A percentile compares a stretch with the other conserved stretches of the same genome.
phyloP scores from a whole-genome alignment of 2,888 invertebrate genomes.

The Amorpha juglandis region DNA sequence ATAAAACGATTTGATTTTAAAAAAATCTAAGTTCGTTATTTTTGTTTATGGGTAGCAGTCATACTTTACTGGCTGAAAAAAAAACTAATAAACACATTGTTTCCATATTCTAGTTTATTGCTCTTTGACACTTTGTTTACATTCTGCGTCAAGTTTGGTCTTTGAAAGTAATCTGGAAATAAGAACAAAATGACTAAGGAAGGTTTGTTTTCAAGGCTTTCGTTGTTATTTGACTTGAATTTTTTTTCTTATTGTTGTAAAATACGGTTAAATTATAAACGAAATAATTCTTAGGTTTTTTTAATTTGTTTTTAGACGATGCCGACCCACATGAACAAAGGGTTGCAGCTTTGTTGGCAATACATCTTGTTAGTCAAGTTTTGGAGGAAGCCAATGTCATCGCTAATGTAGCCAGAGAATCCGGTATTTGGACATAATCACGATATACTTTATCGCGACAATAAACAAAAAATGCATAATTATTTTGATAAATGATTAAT shows the following conservation, averaged over 20 bases:
- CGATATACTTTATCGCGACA: neutral
- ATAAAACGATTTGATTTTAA: neutral
- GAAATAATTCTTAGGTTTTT: conserved; percentile 38
- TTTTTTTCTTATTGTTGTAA: conserved; percentile 33
- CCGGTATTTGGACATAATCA: conserved; percentile 46
- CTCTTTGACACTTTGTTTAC: too few species aligned
- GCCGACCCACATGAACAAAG: conserved; percentile 50
- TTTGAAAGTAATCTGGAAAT: neutral
- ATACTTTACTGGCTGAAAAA: conserved; percentile 17
- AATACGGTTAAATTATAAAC: neutral
- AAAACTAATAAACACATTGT: too few species aligned
- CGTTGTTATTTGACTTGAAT: conserved; percentile 32
- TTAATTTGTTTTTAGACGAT: conserved; percentile 52
- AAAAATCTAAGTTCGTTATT: too few species aligned
- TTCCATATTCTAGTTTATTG: too few species aligned
- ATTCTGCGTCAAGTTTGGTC: conserved; percentile 15
- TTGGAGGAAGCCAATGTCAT: conserved; percentile 72
- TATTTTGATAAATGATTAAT: too few species aligned
- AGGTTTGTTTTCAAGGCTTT: conserved; percentile 49
- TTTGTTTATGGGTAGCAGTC: neutral
- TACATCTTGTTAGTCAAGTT: conserved; percentile 69
- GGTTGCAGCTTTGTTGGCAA: conserved; percentile 59
- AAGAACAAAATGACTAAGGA: conserved; percentile 57
- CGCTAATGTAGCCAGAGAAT: conserved; percentile 61
- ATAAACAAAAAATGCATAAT: too few species aligned